Conservation (phyloP, 2,797 vertebrate species). For the Centropyge bicolor region DNA sequence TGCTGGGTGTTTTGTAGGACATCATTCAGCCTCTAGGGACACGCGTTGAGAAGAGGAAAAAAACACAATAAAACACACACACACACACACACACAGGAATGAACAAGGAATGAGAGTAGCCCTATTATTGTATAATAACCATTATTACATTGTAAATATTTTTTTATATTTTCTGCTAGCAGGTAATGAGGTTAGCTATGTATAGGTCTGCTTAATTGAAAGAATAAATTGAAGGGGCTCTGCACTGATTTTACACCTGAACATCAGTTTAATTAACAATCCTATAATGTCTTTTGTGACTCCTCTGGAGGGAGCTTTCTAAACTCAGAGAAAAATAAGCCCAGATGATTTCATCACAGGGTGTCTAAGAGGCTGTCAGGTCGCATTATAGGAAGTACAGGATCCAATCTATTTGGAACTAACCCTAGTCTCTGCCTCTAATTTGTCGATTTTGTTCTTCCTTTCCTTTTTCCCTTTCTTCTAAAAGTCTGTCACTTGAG, state of each 20-base stretch:
- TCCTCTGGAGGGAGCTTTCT: neutral
- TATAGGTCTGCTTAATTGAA: neutral
- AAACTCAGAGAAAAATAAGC: neutral
- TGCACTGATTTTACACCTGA: neutral
- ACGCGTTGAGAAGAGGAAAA: conserved; percentile 12
- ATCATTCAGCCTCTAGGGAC: conserved; percentile 57
- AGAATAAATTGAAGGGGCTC: neutral
- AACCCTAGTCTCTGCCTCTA: neutral
- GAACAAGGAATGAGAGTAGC: neutral
- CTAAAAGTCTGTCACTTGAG: neutral
- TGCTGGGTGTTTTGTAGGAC: conserved; percentile 58
- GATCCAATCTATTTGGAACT: neutral
- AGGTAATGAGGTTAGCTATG: conserved; percentile 11
- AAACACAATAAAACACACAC: conserved; percentile 5
- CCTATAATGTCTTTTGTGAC: neutral
- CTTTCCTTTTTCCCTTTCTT: neutral
- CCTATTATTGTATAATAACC: neutral
- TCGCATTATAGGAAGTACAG: neutral
- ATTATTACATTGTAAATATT: conserved; percentile 7
- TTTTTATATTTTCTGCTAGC: neutral
- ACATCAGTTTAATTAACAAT: neutral
- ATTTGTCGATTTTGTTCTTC: neutral
- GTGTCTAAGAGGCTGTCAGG: neutral
- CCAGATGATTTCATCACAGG: neutral
- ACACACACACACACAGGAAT: neutral